Evolutionary conservation across 2,888 invertebrate species (phyloP), one percentile per base, ranked within the genome.

Genomic region (Polyommatus iphigenia): DNA sequence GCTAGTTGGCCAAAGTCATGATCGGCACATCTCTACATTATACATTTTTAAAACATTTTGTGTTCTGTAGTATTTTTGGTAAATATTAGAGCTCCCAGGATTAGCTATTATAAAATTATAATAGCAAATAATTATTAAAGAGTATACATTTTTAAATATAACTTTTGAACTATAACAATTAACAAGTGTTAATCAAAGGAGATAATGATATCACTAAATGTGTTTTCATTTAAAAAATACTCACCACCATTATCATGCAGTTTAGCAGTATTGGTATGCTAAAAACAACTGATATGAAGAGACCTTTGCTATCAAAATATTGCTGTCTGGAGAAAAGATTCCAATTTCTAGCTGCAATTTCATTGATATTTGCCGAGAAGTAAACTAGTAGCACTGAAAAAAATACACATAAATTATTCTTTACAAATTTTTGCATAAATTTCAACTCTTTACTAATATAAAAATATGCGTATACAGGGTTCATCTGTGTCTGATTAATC

Each of bases 171-270:
- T 13, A 46, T 46, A 46, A 32, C 7, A 77, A 8, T 32, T 29
- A 0, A 29, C 29, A 29, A 29, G 20, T 62, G 46, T 67, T 59
- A 20, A 24, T 41, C 13, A 24, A 76, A 67, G 36, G 18, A 76
- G 76, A 81, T 81, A 81, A 76, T 50, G 78, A 29, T 36, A 80
- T 79, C 75, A 79, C 71, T 79, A 46, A 46, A 41, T 41, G 41
- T 41, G 36, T 36, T 36, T 36, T 36, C 7, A 36, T 36, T 7
- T 7, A 36, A 36, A 41, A 46, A 46, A 18, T 36, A 96, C 98
- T 97, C 95, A 98, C 98, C 95, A 99, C 97, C 96, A 98, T 96
- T 82, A 98, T 95, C 96, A 98, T 97, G 88, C 98, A 98, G 91
- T 98, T 98, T 77, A 98, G 95, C 79, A 99, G 94, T 85, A 98